Base-by-base conservation (phyloP, 2,113 vertebrate genomes). In the Megalops atlanticus region DNA sequence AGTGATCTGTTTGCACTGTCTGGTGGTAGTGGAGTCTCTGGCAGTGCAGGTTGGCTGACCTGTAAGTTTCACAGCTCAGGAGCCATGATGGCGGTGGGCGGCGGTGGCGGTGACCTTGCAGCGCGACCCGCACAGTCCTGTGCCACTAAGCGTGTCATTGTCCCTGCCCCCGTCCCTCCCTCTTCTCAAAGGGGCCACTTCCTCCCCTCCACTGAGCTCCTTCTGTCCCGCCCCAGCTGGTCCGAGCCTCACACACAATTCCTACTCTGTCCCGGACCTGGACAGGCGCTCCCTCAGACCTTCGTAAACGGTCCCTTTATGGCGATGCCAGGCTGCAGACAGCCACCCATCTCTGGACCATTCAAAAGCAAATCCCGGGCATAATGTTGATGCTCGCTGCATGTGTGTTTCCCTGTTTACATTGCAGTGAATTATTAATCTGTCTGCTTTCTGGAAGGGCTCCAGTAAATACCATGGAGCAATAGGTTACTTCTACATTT, bases 141-240 rank as follows among this genome's bases (percentile, higher is more conserved):
- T 64, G 12, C 77, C 33, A 41, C 6, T 52, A 40, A 85, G 83
- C 70, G 83, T 84, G 81, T 52, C 83, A 43, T 81, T 83, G 84
- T 85, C 79, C 71, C 58, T 72, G 78, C 47, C 72, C 69, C 27
- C 75, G 10, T 77, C 47, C 78, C 73, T 84, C 73, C 15, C 81
- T 80, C 72, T 76, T 24, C 76, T n/a, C 83, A n/a, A 52, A 38
- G 40, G 40, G 15, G 24, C 39, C 79, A 84, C 83, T 88, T 88
- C 88, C 86, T 86, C 82, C 76, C 81, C 79, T 47, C 81, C 84
- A 85, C 86, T 89, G 80, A 89, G 86, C 80, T 74, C 81, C 82
- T 83, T 89, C 88, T 89, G 87, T 89, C 81, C 85, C 21, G 80
- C 68, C 84, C 86, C 88, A 89, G 88, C 88, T 89, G 88, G 85